Conservation (phyloP, 2,797 vertebrate species). For the Myripristis murdjan region DNA sequence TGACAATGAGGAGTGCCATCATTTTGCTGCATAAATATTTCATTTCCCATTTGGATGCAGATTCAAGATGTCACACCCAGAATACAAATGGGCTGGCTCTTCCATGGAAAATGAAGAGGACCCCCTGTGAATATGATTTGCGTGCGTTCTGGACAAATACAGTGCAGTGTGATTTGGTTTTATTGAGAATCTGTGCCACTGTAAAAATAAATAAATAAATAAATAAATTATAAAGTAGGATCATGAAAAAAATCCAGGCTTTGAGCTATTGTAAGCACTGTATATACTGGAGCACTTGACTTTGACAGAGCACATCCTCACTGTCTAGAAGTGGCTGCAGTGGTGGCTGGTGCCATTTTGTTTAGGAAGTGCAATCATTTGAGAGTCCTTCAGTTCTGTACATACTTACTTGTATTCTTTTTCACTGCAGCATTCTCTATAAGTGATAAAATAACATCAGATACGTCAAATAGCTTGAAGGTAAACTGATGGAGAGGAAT, state of each 20-base stretch:
- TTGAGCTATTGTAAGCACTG: conserved; percentile 4
- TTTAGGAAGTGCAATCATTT: background rate
- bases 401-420: background rate
- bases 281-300: background rate
- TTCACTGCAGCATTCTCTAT: background rate
- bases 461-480: background rate
- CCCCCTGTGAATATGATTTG: conserved; percentile 69
- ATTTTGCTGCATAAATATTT: conserved; percentile 86
- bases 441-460: conserved; percentile 1
- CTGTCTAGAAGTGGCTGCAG: background rate
- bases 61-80: conserved; percentile 68
- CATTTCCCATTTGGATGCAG: conserved; percentile 86
- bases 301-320: background rate
- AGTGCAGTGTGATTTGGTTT: conserved; percentile 54
- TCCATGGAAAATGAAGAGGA: conserved; percentile 44
- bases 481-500: background rate
- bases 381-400: background rate
- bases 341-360: background rate
- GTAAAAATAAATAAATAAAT: conserved; percentile 48
- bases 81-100: conserved; percentile 80
- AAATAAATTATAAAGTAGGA: conserved; percentile 43
- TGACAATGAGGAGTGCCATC: conserved; percentile 83
- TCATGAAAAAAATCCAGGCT: conserved; percentile 37
- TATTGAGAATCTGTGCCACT: conserved; percentile 58
- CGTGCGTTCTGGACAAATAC: conserved; percentile 55